A percentile compares a stretch with the other conserved stretches of the same genome.
These are phyloP conservation scores for Coracopsis vasa DNA, from an alignment of 2,113 vertebrate genomes.

Conservation along the genomic window DNA sequence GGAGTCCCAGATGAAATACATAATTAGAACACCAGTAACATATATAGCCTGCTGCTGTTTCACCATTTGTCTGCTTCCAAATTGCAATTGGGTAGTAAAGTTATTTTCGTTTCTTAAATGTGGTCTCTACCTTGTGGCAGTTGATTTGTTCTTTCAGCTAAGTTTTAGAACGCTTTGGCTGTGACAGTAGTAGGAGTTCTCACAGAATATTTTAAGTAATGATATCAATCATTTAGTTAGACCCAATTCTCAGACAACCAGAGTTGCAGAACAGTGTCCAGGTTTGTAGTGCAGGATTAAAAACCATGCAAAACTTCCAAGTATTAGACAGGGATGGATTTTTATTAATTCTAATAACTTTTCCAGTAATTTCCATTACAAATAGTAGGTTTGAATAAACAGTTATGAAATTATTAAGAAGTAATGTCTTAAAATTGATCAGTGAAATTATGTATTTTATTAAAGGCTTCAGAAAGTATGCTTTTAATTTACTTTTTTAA, in stretches of 20 bases:
- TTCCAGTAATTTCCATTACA: slow-evolving; percentile 40
- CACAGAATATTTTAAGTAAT: slow-evolving; percentile 32
- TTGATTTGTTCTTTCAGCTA: slow-evolving; percentile 37
- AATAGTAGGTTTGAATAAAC: slow-evolving; percentile 38
- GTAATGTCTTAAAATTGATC: not conserved
- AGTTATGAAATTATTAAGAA: slow-evolving; percentile 35
- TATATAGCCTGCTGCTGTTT: not conserved
- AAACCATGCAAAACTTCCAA: slow-evolving; percentile 47
- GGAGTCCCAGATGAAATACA: not conserved
- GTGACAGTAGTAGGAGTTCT: slow-evolving; percentile 33
- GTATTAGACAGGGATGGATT: slow-evolving; percentile 35
- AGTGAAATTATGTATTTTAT: not conserved
- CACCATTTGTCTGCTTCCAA: slow-evolving; percentile 40
- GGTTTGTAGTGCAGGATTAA: slow-evolving; percentile 42
- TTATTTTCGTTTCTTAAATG: slow-evolving; percentile 3
- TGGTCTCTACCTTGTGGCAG: slow-evolving; percentile 30
- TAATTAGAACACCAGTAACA: not conserved
- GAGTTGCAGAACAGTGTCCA: slow-evolving; percentile 6
- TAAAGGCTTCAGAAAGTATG: not conserved
- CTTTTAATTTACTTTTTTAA: not conserved
- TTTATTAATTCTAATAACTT: slow-evolving; percentile 64
- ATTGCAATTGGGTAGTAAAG: slow-evolving; percentile 41
- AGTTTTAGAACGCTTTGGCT: slow-evolving; percentile 34
- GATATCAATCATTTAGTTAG: slow-evolving; percentile 52
- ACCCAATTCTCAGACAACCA: slow-evolving; percentile 47